Base-by-base conservation (phyloP, 2,888 invertebrate genomes). In the Ptilodon capucinus region DNA sequence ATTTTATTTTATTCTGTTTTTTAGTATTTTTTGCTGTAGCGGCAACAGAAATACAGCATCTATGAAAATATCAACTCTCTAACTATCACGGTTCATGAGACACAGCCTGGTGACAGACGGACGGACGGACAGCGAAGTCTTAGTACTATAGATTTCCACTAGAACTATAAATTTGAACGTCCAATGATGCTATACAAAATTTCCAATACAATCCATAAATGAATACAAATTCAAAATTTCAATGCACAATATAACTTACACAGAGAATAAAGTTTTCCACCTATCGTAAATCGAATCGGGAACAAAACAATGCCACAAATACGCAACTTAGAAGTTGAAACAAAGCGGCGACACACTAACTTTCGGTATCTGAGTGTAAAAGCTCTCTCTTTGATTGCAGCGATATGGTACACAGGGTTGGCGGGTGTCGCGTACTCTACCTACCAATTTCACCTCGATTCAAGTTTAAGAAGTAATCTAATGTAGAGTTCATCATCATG, bases 321-420 rank as follows among this genome's bases (percentile, higher is more conserved):
- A 60, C 56, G 51, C 42, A 38, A 39, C 19, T 21, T 16, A n/a
- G 13, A 39, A 13, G 38, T 40, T 44, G 53, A 44, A 53, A 64
- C 63, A 63, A 60, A 60, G 48, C 46, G 38, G 19, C 44, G 64
- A 57, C 48, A 62, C 67, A 51, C 60, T 66, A 81, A 81, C 70
- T 83, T 81, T 75, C 49, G 60, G 74, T 55, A 62, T 66, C 68
- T 54, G 57, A 39, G 54, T 60, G 72, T 79, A 76, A 84, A 81
- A 83, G 83, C 84, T 83, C 75, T 84, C 77, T 71, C 78, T 80
- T 75, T 81, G 83, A 84, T 84, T 84, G 84, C 80, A 60, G 69
- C 69, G 68, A 68, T 61, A 68, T 71, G 65, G 67, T 71, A 76
- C 71, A 67, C 66, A 42, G 56, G 18, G 38, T 19, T 16, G 23